A percentile compares a stretch with the other conserved stretches of the same genome.
phyloP scores from a whole-genome alignment of 2,797 vertebrate genomes.

The Eurystomus glaucurus region DNA sequence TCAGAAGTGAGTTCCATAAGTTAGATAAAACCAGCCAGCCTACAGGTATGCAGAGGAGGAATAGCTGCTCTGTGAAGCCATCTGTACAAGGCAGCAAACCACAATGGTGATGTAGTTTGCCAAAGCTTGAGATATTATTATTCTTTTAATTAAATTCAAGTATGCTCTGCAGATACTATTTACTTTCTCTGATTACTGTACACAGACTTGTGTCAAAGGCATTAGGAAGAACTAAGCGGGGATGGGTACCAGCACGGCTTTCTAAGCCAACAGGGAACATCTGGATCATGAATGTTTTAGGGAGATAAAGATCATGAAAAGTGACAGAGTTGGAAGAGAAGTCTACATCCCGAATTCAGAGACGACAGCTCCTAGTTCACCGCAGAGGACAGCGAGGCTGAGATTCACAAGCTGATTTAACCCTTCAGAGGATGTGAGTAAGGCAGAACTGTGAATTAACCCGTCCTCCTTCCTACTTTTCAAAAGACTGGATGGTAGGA shows the following conservation, averaged over 20 bases:
- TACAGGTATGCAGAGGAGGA: not conserved
- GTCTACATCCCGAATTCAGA: not conserved
- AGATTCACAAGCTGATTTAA: not conserved
- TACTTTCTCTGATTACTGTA: not conserved
- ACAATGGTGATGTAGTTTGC: not conserved
- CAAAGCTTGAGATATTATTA: not conserved
- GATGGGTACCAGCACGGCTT: not conserved
- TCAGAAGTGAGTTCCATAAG: not conserved
- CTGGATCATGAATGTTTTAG: conserved; percentile 62
- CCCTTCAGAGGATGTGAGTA: not conserved
- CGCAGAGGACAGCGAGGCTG: not conserved
- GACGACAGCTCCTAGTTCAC: not conserved
- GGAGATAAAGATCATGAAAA: conserved; percentile 40
- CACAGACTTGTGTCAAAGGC: conserved; percentile 8
- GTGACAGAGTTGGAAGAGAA: conserved; percentile 25
- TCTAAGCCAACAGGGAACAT: conserved; percentile 8
- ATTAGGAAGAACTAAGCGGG: not conserved
- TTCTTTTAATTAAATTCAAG: conserved; percentile 40
- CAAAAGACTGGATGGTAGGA: not conserved
- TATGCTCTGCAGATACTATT: not conserved
- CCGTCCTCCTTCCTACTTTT: not conserved
- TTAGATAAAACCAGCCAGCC: not conserved
- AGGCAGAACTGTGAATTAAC: not conserved
- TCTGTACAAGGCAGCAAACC: not conserved
- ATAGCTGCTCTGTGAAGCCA: not conserved